Conservation (phyloP, 2,888 invertebrate genomes). For the Selenia dentaria region DNA sequence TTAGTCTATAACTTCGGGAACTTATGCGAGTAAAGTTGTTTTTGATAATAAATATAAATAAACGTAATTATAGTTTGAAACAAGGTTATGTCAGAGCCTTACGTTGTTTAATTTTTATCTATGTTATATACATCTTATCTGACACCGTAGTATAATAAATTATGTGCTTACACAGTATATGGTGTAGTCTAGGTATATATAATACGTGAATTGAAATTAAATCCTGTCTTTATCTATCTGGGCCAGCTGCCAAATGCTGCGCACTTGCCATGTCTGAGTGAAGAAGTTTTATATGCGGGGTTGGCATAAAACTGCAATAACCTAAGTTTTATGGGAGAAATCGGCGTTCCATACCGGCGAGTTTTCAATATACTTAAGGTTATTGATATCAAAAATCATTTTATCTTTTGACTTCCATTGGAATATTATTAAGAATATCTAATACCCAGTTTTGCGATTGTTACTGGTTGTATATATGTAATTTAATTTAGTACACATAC, state of each 20-base stretch:
- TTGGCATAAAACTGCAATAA: conserved; percentile 50
- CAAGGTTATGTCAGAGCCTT: too few relatives aligned
- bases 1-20: too few relatives aligned
- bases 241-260: conserved; percentile 18
- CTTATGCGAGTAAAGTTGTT: too few relatives aligned
- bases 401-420: neutral
- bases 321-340: conserved; percentile 49
- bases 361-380: conserved; percentile 8
- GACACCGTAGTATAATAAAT: too few relatives aligned
- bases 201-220: conserved; percentile 16
- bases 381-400: conserved; percentile 1
- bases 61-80: too few relatives aligned
- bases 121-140: too few relatives aligned
- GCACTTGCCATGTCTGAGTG: conserved; percentile 25
- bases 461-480: too few relatives aligned
- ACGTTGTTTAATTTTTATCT: too few relatives aligned
- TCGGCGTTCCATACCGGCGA: conserved; percentile 42
- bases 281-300: conserved; percentile 44
- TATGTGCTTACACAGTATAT: too few relatives aligned
- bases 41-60: too few relatives aligned
- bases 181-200: neutral
- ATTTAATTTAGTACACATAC: too few relatives aligned
- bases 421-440: neutral
- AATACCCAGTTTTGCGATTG: too few relatives aligned
- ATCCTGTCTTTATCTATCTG: conserved; percentile 9